Evolutionary conservation across 1,140 invertebrate genomes (phyloP), one percentile per base, ranked within the genome.

Genomic region (Drepana arcuata): DNA sequence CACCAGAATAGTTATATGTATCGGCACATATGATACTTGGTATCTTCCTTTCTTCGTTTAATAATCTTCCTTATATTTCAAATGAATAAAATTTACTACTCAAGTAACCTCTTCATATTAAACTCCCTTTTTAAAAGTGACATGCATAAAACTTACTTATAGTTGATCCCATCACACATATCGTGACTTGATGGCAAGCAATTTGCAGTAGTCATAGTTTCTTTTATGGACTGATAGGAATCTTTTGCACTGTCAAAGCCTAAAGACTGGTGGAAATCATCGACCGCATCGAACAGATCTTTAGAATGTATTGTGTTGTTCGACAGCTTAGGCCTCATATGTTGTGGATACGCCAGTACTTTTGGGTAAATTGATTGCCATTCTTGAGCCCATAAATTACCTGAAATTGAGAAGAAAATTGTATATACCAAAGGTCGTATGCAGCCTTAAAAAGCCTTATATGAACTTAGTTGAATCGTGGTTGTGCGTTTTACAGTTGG

Each of bases 301-400:
- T 54, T 71, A 1, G 71, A 55, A 30, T 40, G 41, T 12, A 74
- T 34, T 2, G 30, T 62, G 16, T 57, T 45, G 28, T 65, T 63
- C 6, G 18, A 34, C 2, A 29, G 25, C 10, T 70, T 52, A 3
- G 63, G 56, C 32, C 62, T 44, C 11, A 58, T 48, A 18, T 60
- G 84, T 2, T 88, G 82, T 0, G 89, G 88, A 74, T 86, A 93
- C 0, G 92, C 90, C 13, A 86, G 74, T 0, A 89, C 86, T 11
- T 93, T 84, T 7, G 91, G 84, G 26, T 86, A 88, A 15, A 95
- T 86, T 43, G 91, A 87, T 14, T 80, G 78, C 93, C 94, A 96
- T 1, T 86, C 85, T 73, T 96, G 93, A 0, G 91, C 91, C 93
- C 93, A 95, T 87, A 96, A 90, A 57, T 95, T 94, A 14, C 93